Evolutionary conservation across 1,140 invertebrate species (phyloP).

Genomic region (Caligus rogercresseyi): DNA sequence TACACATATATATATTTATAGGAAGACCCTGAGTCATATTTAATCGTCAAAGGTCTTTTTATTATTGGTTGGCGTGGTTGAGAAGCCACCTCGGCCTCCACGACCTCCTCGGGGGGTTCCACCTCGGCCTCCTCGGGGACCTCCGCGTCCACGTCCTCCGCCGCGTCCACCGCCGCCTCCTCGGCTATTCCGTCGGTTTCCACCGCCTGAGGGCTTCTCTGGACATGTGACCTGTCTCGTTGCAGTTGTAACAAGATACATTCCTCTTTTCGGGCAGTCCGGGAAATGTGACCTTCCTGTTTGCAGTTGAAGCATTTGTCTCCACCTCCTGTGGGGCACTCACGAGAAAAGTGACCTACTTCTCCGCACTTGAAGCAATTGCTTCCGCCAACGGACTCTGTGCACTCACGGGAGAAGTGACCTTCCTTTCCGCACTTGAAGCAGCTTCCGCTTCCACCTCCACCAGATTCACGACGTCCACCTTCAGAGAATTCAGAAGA

Average conservation of each 20-base stretch:
- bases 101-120: not conserved
- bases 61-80: not conserved
- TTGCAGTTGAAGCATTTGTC: slow-evolving; percentile 60
- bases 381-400: slow-evolving; percentile 26
- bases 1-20: not conserved
- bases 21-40: not conserved
- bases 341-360: slow-evolving; percentile 66
- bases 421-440: slow-evolving; percentile 74
- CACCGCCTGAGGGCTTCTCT: slow-evolving; percentile 56
- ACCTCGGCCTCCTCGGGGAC: slow-evolving; percentile 15
- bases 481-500: not conserved
- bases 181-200: slow-evolving; percentile 21
- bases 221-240: slow-evolving; percentile 69
- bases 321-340: slow-evolving; percentile 46
- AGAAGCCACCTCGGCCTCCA: slow-evolving; percentile 1
- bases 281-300: slow-evolving; percentile 68
- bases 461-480: not conserved
- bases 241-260: slow-evolving; percentile 58
- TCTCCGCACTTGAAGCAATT: slow-evolving; percentile 76
- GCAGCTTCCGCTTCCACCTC: slow-evolving; percentile 31
- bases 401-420: slow-evolving; percentile 68
- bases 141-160: slow-evolving; percentile 1
- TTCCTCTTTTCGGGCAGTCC: slow-evolving; percentile 38
- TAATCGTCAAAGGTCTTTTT: not conserved
- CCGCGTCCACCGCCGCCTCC: slow-evolving; percentile 3